Base-by-base conservation (phyloP, 2,797 vertebrate genomes). In the Enteromius treurensis region DNA sequence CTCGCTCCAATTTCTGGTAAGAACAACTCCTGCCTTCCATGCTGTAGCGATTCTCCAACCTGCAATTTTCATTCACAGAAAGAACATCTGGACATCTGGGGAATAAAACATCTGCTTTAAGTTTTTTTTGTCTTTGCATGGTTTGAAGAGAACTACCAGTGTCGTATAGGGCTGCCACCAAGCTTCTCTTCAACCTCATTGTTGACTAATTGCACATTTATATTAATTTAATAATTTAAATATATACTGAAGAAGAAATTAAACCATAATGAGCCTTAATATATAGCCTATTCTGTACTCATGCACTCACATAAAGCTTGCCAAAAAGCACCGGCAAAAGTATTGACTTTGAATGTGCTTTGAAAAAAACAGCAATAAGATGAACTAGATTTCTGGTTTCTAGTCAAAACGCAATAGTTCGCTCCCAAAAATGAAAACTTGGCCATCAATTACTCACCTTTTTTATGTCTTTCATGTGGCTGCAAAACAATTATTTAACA, bases 1-100 rank as follows among this genome's bases (percentile, higher is more conserved):
- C 92, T 64, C 93, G 92, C 85, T 93, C 95, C 87, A 94, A 79
- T 87, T 96, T 96, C 90, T 96, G 95, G 94, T 96, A 91, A 93
- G 81, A 84, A 29, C 21, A 9, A 32, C n/a, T 23, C 21, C 60
- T 47, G 65, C 26, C 23, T 14, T 17, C 7, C 17, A n/a, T 34
- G 15, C 60, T 29, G 26, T 29, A 37, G 47, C 47, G 23, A 53
- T 64, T 45, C 2, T 77, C 15, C 15, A 51, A 6, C 47, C 21
- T 23, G 19, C 6, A 3, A 9, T 37, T 58, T 76, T 58, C 42
- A 45, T 47, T 71, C 7, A 71, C 4, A 71, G n/a, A 47, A 29
- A 71, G 42, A 45, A 26, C 68, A 71, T 71, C 42, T 45, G n/a
- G n/a, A 26, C 23, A 42, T 60, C 14, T 62, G 3, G 37, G 23